Evolutionary conservation across 2,888 invertebrate genomes (phyloP).

Genomic region (Drosophila merina): DNA sequence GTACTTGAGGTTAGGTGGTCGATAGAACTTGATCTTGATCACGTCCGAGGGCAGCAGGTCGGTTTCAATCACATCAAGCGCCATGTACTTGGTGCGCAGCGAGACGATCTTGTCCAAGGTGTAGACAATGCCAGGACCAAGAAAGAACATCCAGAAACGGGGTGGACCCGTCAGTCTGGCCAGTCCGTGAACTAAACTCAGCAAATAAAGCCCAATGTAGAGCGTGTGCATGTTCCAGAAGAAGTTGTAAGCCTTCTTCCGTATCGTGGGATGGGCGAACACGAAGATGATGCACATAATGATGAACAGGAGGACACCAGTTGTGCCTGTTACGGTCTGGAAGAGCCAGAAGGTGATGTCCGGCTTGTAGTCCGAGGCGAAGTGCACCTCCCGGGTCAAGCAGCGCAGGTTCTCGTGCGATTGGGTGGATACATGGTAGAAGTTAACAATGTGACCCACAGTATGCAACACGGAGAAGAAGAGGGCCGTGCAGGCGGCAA

Average conservation of each 20-base stretch:
- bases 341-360: slow-evolving; percentile 98
- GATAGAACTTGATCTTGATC: slow-evolving; percentile 96
- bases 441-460: slow-evolving; percentile 97
- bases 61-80: slow-evolving; percentile 96
- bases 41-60: slow-evolving; percentile 97
- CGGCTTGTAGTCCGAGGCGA: slow-evolving; percentile 96
- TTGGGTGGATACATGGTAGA: slow-evolving; percentile 98
- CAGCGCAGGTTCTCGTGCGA: slow-evolving; percentile 96
- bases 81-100: slow-evolving; percentile 94
- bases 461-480: slow-evolving; percentile 97
- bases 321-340: slow-evolving; percentile 95
- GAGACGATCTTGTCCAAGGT: slow-evolving; percentile 97
- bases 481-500: slow-evolving; percentile 96
- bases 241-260: slow-evolving; percentile 96
- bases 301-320: slow-evolving; percentile 93
- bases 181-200: slow-evolving; percentile 95
- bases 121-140: slow-evolving; percentile 95
- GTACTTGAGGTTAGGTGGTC: slow-evolving; percentile 97
- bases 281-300: slow-evolving; percentile 98
- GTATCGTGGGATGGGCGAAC: slow-evolving; percentile 96
- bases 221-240: slow-evolving; percentile 97
- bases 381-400: slow-evolving; percentile 96
- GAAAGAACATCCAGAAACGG: slow-evolving; percentile 96
- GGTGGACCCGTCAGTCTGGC: slow-evolving; percentile 96
- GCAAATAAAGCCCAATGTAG: slow-evolving; percentile 92